Conservation (phyloP, 2,797 vertebrate genomes). For the Sciurus carolinensis region DNA sequence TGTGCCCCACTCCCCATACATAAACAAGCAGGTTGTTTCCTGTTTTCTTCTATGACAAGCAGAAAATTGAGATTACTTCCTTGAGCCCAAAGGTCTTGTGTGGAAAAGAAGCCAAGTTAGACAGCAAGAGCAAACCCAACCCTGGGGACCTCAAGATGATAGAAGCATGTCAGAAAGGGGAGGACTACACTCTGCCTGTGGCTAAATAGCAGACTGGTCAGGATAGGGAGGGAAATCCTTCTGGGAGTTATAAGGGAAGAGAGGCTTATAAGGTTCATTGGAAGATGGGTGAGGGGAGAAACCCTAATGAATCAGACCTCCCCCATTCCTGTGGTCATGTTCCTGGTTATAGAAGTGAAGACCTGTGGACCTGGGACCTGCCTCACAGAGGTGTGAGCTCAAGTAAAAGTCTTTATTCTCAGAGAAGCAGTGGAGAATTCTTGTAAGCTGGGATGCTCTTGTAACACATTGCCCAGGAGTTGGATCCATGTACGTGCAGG, state of each 20-base stretch:
- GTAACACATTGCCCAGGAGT: background rate
- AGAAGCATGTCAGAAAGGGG: background rate
- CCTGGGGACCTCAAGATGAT: background rate
- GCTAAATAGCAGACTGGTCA: background rate
- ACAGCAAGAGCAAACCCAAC: background rate
- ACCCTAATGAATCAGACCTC: background rate
- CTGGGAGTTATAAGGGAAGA: background rate
- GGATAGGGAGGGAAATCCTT: background rate
- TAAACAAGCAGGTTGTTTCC: background rate
- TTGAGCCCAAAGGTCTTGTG: background rate
- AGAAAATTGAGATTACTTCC: background rate
- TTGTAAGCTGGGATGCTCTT: background rate
- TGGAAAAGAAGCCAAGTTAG: background rate
- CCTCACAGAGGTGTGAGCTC: background rate
- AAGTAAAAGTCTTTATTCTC: background rate
- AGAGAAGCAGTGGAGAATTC: background rate
- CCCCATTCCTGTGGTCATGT: background rate
- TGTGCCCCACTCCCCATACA: background rate
- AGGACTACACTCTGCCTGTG: background rate
- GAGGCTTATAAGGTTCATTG: background rate
- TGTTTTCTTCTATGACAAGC: background rate
- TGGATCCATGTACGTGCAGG: background rate
- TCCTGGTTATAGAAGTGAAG: background rate
- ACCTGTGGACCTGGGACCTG: background rate
- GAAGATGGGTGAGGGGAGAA: background rate